phyloP scores from a whole-genome alignment of 2,113 vertebrate species.

The Corythaixoides concolor region DNA sequence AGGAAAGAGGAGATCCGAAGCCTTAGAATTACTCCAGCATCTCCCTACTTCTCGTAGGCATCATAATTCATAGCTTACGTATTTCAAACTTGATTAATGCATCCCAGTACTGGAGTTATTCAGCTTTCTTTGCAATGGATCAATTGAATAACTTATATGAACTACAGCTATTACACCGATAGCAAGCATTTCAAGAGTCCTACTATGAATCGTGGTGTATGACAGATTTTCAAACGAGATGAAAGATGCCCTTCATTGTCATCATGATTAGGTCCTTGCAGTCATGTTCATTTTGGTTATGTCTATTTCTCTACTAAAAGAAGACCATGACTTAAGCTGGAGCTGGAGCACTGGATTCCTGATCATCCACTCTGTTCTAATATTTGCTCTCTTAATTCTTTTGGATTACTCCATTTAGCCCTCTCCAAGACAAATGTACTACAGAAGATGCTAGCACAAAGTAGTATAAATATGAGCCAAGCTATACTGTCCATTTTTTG shows the following conservation, averaged over 20 bases:
- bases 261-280: background rate
- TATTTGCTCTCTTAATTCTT: background rate
- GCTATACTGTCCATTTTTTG: background rate
- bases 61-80: background rate
- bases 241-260: background rate
- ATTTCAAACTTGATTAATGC: background rate
- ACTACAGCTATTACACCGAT: background rate
- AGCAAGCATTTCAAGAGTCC: background rate
- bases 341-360: background rate
- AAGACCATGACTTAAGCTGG: background rate
- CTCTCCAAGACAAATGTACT: background rate
- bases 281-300: background rate
- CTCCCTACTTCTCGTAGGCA: background rate
- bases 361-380: background rate
- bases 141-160: background rate
- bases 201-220: background rate
- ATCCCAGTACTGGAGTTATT: background rate
- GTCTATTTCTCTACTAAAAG: background rate
- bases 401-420: background rate
- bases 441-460: background rate
- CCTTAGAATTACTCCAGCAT: background rate
- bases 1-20: background rate
- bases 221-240: background rate
- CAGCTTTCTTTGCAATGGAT: background rate
- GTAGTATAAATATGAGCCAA: background rate